Evolutionary conservation across 2,797 vertebrate species (phyloP), one percentile per base, ranked within the genome.

Genomic region (Rachycentron canadum): DNA sequence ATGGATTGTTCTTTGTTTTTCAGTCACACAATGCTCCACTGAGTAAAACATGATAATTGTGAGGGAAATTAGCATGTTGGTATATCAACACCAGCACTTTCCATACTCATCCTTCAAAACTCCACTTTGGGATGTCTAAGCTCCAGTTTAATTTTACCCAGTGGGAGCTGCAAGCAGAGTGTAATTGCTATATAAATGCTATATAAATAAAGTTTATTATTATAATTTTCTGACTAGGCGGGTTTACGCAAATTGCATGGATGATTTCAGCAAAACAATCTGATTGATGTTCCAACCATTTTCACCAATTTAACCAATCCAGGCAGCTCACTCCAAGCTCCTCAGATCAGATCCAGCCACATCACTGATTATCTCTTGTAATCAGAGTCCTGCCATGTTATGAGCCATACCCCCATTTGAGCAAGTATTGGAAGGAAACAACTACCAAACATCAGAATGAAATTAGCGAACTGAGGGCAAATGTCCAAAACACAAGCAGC

Each of bases 261-360:
- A 56, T 60, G 55, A 86, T 86, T 68, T 36, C 3, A 52, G 70
- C 74, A 28, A 78, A 79, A 28, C 49, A 76, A 57, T 73, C 13
- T 38, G 65, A 87, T 62, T 78, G 70, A 76, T 34, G 52, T 64
- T 41, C 56, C 28, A 32, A 63, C 16, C 3, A 50, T 57, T 73
- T 82, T 52, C 26, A 5, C 52, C 57, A 57, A 72, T 79, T 79
- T 69, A 67, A 72, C 73, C 84, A 85, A 86, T 82, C 73, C 79
- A 5, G 19, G 17, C 28, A 23, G 36, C 43, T 59, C 8, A 55
- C 12, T 68, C 32, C 9, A 19, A 38, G 61, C 40, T 70, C 19
- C 62, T 57, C 50, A 30, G 40, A 74, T 73, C 43, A 56, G 52
- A 77, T 59, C 21, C 19, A 70, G 66, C 21, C 67, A 45, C 28